Conservation (phyloP, 2,888 invertebrate genomes). For the Hymenopus coronatus region DNA sequence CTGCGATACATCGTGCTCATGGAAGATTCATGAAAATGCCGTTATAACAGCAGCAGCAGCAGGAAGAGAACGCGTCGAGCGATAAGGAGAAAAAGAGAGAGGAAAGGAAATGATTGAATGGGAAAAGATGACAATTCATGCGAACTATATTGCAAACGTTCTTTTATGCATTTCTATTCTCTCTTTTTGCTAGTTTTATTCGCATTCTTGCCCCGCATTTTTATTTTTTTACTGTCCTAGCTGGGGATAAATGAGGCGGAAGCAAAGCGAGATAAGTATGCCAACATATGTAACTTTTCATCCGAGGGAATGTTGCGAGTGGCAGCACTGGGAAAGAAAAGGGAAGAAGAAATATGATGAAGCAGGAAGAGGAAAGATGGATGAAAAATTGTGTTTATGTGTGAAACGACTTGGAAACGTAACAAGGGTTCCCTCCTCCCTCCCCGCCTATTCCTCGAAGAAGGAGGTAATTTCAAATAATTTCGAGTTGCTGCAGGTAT, state of each 20-base stretch:
- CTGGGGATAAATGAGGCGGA: constrained; percentile 3
- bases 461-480: background rate
- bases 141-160: constrained; percentile 3
- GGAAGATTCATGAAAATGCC: constrained; percentile 17
- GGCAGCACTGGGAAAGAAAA: background rate
- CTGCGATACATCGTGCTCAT: background rate
- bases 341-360: background rate
- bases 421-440: background rate
- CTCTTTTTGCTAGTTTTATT: background rate
- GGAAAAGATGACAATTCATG: constrained; percentile 7
- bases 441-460: background rate
- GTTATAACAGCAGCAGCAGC: background rate
- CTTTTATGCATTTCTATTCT: background rate
- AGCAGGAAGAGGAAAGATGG: background rate
- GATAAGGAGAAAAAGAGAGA: background rate
- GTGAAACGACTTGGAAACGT: background rate
- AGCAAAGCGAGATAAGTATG: background rate
- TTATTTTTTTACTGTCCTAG: background rate
- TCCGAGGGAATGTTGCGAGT: background rate
- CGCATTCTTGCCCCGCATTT: background rate
- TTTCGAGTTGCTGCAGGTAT: background rate
- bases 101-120: constrained; percentile 10
- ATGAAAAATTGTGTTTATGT: background rate
- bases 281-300: background rate
- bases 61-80: background rate